Percentiles rank a stretch among this genome's conserved stretches.
These are phyloP conservation scores for Leptatherina wallacei DNA, from an alignment of 2,797 vertebrate genomes.

Conservation along the genomic window DNA sequence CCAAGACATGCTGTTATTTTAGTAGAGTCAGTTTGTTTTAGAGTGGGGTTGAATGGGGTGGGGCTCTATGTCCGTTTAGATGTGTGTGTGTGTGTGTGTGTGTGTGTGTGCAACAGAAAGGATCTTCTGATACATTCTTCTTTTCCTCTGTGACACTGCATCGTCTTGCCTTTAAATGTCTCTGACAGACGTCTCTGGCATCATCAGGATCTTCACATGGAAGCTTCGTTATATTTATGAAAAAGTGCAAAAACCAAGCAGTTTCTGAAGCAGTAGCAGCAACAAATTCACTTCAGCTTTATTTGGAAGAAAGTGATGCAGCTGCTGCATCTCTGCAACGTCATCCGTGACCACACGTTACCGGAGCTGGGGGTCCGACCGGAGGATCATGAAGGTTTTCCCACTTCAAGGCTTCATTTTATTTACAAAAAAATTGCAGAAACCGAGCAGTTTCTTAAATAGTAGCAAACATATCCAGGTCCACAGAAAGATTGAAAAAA, in stretches of 20 bases:
- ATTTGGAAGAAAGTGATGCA: slow-evolving; percentile 81
- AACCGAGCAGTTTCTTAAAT: not conserved
- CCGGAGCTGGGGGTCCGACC: slow-evolving; percentile 94
- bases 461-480: not conserved
- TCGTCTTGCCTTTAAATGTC: not conserved
- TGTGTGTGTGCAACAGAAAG: no score
- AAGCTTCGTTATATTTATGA: not conserved
- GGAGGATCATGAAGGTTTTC: slow-evolving; percentile 95
- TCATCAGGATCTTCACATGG: not conserved
- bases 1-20: no score
- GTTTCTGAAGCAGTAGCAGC: not conserved
- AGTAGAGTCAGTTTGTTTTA: no score
- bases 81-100: no score
- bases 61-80: no score
- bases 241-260: not conserved
- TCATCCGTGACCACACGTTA: slow-evolving; percentile 89
- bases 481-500: not conserved
- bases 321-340: slow-evolving; percentile 90
- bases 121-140: not conserved
- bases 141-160: not conserved
- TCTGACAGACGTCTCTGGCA: not conserved
- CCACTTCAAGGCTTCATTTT: no score
- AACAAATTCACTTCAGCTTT: not conserved
- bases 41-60: no score
- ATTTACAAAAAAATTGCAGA: not conserved